Evolutionary conservation across 2,797 vertebrate species (phyloP).

Genomic region (Okamejei kenojei): DNA sequence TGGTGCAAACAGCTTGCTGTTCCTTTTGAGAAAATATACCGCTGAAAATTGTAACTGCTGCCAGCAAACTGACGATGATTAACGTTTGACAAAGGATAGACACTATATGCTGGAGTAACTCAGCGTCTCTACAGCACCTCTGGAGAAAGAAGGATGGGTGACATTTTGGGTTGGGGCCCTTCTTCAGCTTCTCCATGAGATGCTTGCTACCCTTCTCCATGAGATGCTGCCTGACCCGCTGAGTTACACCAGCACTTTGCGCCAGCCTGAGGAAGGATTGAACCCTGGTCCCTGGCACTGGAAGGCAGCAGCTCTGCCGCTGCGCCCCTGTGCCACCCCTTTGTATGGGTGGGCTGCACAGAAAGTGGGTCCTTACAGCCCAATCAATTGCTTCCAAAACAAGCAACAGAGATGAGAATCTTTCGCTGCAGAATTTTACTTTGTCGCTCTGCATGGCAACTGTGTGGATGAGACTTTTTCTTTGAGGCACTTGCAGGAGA

Average conservation of each 20-base stretch:
- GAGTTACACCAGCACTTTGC: too few relatives aligned
- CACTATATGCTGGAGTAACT: too few relatives aligned
- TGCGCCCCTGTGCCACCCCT: too few relatives aligned
- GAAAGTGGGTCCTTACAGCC: background rate
- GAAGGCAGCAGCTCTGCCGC: too few relatives aligned
- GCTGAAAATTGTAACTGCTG: slow-evolving; percentile 22
- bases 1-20: slow-evolving; percentile 17
- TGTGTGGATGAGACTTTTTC: background rate
- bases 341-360: background rate
- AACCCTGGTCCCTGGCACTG: too few relatives aligned
- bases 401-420: background rate
- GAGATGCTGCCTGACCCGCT: too few relatives aligned
- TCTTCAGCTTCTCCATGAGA: too few relatives aligned
- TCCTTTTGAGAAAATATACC: slow-evolving; percentile 23
- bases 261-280: too few relatives aligned
- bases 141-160: too few relatives aligned
- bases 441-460: slow-evolving; percentile 5
- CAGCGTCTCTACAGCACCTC: too few relatives aligned
- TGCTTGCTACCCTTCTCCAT: too few relatives aligned
- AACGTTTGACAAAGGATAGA: background rate
- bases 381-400: background rate
- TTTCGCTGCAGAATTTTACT: background rate
- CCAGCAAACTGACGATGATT: slow-evolving; percentile 6
- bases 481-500: background rate
- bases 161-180: too few relatives aligned